Evolutionary conservation across 2,888 invertebrate genomes (phyloP).

Genomic region (Eubasilissa splendida): DNA sequence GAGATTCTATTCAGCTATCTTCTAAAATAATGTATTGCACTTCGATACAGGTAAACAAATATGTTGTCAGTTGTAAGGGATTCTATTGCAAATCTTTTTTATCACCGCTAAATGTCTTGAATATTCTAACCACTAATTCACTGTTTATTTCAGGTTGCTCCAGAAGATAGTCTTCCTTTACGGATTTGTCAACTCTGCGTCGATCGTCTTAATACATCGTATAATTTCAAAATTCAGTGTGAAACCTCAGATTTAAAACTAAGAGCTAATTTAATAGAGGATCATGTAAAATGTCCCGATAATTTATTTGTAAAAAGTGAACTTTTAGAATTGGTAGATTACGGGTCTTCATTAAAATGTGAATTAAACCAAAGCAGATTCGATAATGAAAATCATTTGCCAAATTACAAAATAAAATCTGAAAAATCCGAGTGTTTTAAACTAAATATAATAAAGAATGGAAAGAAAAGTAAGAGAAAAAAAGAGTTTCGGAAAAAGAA

Average conservation of each 20-base stretch:
- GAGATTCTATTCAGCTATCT: constrained; percentile 43
- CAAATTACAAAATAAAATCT: constrained; percentile 5
- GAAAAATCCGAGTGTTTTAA: background rate
- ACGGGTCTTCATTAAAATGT: constrained; percentile 11
- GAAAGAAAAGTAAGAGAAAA: constrained; percentile 13
- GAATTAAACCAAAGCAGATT: constrained; percentile 33
- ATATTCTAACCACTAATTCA: background rate
- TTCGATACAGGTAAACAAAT: constrained; percentile 47
- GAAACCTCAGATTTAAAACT: constrained; percentile 54
- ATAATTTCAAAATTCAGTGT: constrained; percentile 56
- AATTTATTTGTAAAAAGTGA: background rate
- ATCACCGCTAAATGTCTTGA: background rate
- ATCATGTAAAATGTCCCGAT: background rate
- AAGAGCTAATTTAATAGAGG: constrained; percentile 21
- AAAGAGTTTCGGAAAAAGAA: constrained; percentile 4
- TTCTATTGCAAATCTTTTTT: background rate
- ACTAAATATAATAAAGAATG: background rate
- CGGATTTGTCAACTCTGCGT: constrained; percentile 52
- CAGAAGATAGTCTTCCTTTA: constrained; percentile 54
- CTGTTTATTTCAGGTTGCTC: constrained; percentile 50
- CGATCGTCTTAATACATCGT: constrained; percentile 51
- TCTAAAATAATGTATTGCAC: constrained; percentile 55
- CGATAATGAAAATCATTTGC: background rate
- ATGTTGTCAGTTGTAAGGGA: background rate
- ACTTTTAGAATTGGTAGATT: background rate